Evolutionary conservation across 2,113 vertebrate genomes (phyloP).

Genomic region (Sterrhoptilus dennistouni): DNA sequence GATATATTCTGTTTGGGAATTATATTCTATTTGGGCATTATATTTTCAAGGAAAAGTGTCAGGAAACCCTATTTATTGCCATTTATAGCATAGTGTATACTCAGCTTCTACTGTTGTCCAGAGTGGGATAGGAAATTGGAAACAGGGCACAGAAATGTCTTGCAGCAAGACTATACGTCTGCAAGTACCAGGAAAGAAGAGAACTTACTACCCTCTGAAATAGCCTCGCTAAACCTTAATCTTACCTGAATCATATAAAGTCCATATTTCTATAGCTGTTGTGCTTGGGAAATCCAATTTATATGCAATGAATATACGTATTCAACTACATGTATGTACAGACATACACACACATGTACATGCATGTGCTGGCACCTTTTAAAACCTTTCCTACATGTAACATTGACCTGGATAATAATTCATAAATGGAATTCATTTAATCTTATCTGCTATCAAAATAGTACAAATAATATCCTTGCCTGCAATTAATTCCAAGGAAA

Average conservation of each 20-base stretch:
- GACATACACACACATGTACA: accelerated
- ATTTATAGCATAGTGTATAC: accelerated
- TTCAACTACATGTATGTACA: too few species aligned
- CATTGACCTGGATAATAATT: neutral
- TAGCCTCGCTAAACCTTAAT: neutral
- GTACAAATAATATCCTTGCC: neutral
- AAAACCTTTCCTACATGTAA: neutral
- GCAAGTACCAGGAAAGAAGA: neutral
- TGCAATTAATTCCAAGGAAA: neutral
- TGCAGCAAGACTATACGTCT: neutral
- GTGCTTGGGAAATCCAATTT: neutral
- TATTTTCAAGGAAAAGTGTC: neutral
- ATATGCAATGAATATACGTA: neutral
- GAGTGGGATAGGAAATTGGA: neutral
- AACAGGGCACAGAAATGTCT: neutral
- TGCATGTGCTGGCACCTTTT: accelerated
- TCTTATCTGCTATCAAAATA: neutral
- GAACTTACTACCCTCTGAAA: neutral
- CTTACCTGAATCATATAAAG: neutral
- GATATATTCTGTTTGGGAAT: neutral
- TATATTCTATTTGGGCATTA: neutral
- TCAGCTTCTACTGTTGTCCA: neutral
- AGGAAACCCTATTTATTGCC: neutral
- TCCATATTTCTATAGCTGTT: neutral
- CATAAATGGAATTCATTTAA: neutral